phyloP scores from a whole-genome alignment of 2,797 vertebrate species.

The Chelidonichthys spinosus region DNA sequence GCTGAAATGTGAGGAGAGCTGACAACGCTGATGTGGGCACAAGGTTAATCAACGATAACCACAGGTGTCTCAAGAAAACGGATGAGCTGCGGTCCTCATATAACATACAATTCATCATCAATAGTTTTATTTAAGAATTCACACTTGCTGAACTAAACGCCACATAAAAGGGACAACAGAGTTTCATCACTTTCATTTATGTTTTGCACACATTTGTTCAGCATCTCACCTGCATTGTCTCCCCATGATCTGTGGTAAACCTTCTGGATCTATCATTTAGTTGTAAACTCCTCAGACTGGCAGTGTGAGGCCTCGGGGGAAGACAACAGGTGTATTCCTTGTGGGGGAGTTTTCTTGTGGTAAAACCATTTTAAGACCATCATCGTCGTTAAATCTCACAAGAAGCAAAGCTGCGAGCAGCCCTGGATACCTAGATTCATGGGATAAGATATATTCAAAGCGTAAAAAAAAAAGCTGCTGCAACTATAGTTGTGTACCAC shows the following conservation, averaged over 20 bases:
- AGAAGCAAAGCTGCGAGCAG: slow-evolving; percentile 84
- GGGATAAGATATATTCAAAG: slow-evolving; percentile 88
- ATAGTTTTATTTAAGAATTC: slow-evolving; percentile 25
- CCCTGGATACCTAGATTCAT: slow-evolving; percentile 87
- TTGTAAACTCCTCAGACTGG: slow-evolving; percentile 80
- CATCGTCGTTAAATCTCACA: slow-evolving; percentile 86
- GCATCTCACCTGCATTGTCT: slow-evolving; percentile 83
- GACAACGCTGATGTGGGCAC: slow-evolving; percentile 16
- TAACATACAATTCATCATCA: slow-evolving; percentile 14
- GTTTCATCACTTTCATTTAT: slow-evolving; percentile 26
- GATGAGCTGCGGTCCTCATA: slow-evolving; percentile 4
- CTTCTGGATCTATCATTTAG: slow-evolving; percentile 82
- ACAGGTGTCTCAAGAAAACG: slow-evolving; percentile 31
- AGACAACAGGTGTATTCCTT: slow-evolving; percentile 83
- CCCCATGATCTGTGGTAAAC: slow-evolving; percentile 83
- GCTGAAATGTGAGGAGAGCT: slow-evolving; percentile 59
- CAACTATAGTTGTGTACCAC: slow-evolving; percentile 72
- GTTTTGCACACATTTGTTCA: slow-evolving; percentile 50
- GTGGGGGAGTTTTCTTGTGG: slow-evolving; percentile 78
- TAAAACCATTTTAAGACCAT: slow-evolving; percentile 85
- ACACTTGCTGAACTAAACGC: slow-evolving; percentile 4
- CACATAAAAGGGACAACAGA: slow-evolving; percentile 30
- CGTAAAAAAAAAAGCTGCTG: slow-evolving; percentile 75
- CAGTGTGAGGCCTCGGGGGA: slow-evolving; percentile 80
- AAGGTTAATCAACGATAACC: slow-evolving; percentile 49